Base-by-base conservation (phyloP, 2,888 invertebrate species). In the Megalurothrips usitatus region DNA sequence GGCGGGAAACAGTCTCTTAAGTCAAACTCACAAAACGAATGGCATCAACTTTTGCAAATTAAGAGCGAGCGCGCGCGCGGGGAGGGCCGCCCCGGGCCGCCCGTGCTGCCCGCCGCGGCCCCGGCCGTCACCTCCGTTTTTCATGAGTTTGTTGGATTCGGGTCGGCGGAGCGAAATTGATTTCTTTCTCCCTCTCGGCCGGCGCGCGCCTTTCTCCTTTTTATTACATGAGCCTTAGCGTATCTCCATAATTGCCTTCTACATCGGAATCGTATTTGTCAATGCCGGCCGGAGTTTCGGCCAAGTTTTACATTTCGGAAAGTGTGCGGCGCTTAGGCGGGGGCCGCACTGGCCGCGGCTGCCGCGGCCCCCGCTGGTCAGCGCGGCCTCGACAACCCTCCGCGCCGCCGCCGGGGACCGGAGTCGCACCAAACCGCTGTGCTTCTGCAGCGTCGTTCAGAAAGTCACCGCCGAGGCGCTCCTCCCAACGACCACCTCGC, bases 11-110 rank as follows among this genome's bases (percentile, higher is more conserved):
- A 19, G 58, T 58, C 58, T 52, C 52, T 52, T 58, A 58, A 58
- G 26, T 26, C 68, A 75, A 75, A 75, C 23, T 75, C 68, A 12
- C 68, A 75, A 26, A 75, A 75, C 26, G 68, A 75, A 75, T 75
- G 68, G 68, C 23, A 75, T 75, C 68, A 75, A 75, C 68, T 75
- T 75, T 75, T 75, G 68, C 68, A 75, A 75, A 75, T 75, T 75
- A 75, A 75, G 68, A 75, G 23, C 68, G n/a, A 75, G 68, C 23
- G 23, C 23, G 68, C 23, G 58, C 58, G 58, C 58, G 4, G n/a
- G n/a, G n/a, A n/a, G n/a, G n/a, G n/a, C n/a, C n/a, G n/a, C n/a
- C n/a, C n/a, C n/a, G n/a, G n/a, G n/a, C n/a, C n/a, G n/a, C n/a
- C n/a, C n/a, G n/a, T n/a, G n/a, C n/a, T n/a, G n/a, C n/a, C n/a